Evolutionary conservation across 2,113 vertebrate genomes (phyloP).

Genomic region (Cryptomyrus ogoouensis): DNA sequence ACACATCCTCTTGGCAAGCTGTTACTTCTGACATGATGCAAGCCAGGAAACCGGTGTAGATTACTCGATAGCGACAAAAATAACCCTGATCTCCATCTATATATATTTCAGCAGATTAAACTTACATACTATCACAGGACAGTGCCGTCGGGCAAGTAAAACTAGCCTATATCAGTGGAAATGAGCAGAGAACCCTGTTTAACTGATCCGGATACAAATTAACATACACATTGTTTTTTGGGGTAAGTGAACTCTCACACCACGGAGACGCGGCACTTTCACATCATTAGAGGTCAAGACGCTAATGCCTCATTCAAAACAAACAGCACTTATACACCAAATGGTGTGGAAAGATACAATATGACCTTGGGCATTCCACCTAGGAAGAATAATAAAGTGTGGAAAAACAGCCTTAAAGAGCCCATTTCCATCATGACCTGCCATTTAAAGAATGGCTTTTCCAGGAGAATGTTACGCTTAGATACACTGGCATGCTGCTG

Average conservation of each 20-base stretch:
- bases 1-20: constrained; percentile 22
- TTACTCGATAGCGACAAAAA: background rate
- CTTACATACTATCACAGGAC: background rate
- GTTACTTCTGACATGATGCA: constrained; percentile 13
- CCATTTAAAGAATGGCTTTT: constrained; percentile 46
- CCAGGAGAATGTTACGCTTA: constrained; percentile 21
- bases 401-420: constrained; percentile 67
- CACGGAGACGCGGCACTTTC: background rate
- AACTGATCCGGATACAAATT: background rate
- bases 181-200: background rate
- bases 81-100: background rate
- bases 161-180: background rate
- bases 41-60: background rate
- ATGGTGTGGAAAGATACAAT: constrained; percentile 67
- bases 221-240: background rate
- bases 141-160: background rate
- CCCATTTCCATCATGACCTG: constrained; percentile 49
- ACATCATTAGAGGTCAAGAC: constrained; percentile 36
- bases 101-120: background rate
- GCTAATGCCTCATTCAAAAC: constrained; percentile 44
- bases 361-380: constrained; percentile 53
- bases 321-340: constrained; percentile 60
- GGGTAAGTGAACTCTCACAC: background rate
- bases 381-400: constrained; percentile 58
- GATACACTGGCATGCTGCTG: constrained; percentile 19